Evolutionary conservation across 2,113 vertebrate genomes (phyloP).

Genomic region (Thamnophis sirtalis): DNA sequence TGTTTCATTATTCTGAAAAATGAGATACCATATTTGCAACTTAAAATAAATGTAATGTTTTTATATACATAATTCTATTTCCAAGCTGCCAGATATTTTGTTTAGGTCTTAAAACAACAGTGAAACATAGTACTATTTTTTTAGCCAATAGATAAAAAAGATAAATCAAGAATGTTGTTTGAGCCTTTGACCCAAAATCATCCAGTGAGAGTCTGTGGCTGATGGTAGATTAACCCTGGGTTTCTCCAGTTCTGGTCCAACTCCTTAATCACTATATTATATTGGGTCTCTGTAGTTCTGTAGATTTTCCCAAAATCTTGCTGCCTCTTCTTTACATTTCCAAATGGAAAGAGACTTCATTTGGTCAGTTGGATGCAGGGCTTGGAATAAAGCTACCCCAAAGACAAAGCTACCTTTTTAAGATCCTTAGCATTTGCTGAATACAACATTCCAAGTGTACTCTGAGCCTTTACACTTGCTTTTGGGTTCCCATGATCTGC

Average conservation of each 20-base stretch:
- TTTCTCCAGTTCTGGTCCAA: background rate
- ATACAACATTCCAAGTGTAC: slow-evolving; percentile 75
- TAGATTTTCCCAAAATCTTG: too few species aligned
- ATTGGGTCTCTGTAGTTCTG: background rate
- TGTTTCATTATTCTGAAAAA: background rate
- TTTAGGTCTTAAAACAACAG: background rate
- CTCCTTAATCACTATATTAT: background rate
- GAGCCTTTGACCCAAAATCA: background rate
- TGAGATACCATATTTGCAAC: background rate
- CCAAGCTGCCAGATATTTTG: background rate
- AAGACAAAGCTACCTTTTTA: slow-evolving; percentile 66
- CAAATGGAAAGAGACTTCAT: background rate
- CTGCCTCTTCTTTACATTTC: background rate
- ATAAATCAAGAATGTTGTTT: background rate
- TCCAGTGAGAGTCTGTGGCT: background rate
- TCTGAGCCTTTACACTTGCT: slow-evolving; percentile 77
- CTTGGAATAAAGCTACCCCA: background rate
- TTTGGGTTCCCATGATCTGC: slow-evolving; percentile 77
- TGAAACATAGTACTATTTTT: background rate
- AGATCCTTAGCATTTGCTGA: slow-evolving; percentile 66
- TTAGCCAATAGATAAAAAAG: background rate
- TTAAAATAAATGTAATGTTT: background rate
- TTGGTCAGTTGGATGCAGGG: background rate
- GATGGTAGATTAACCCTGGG: background rate
- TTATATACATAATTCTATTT: background rate